Conservation (phyloP, 2,888 invertebrate genomes). For the Ariolimax columbianus region DNA sequence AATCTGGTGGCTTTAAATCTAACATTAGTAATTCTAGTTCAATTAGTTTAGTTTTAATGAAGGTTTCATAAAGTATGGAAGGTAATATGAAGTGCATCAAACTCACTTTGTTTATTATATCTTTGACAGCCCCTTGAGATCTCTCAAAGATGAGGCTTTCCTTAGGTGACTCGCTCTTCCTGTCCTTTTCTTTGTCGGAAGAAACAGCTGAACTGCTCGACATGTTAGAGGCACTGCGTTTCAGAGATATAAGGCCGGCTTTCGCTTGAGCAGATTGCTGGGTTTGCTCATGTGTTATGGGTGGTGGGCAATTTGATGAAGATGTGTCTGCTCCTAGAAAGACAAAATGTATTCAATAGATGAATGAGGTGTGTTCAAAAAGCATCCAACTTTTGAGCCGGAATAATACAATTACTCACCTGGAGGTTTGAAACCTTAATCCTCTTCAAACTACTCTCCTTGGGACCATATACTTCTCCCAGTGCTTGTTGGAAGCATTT, state of each 20-base stretch:
- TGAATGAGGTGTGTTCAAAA: too few relatives aligned
- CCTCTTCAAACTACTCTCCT: too few relatives aligned
- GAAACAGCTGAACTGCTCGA: conserved; percentile 70
- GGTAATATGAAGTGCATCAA: neutral
- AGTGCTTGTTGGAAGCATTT: too few relatives aligned
- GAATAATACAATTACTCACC: too few relatives aligned
- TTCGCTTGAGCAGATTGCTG: conserved; percentile 75
- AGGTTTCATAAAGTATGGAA: neutral
- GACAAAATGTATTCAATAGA: neutral
- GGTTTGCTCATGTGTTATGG: conserved; percentile 77
- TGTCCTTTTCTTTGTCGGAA: conserved; percentile 60
- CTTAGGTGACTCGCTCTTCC: conserved; percentile 73
- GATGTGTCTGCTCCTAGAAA: neutral
- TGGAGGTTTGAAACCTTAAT: too few relatives aligned
- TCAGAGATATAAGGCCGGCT: conserved; percentile 77
- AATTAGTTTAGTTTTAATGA: too few relatives aligned
- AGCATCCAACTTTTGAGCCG: too few relatives aligned
- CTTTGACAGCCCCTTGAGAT: conserved; percentile 41
- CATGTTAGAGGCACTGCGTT: conserved; percentile 77
- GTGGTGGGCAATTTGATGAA: conserved; percentile 66
- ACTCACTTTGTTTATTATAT: conserved; percentile 57
- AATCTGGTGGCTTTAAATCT: too few relatives aligned
- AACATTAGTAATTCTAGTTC: too few relatives aligned
- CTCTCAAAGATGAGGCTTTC: conserved; percentile 60
- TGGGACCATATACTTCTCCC: too few relatives aligned